A percentile compares a stretch with the other conserved stretches of the same genome.
Evolutionary conservation across 2,888 invertebrate species (phyloP).

Genomic region (Pantelozetes paolii): DNA sequence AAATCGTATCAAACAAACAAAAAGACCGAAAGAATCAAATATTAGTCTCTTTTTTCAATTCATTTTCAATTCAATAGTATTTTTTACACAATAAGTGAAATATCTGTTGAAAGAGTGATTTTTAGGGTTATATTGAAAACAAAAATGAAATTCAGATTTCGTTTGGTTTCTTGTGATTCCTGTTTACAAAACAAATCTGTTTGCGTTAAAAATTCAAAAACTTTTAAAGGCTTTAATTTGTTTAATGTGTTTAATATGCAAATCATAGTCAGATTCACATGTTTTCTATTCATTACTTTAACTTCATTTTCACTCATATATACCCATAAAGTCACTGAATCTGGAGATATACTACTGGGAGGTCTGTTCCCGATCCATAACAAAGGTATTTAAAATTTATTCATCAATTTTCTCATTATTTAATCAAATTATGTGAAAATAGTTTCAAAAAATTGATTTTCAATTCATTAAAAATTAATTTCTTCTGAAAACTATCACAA

Average conservation of each 20-base stretch:
- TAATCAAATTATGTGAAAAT: not conserved
- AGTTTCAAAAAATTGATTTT: no score
- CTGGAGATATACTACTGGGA: constrained; percentile 59
- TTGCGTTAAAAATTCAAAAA: constrained; percentile 8
- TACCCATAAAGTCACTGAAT: constrained; percentile 47
- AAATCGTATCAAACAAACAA: no score
- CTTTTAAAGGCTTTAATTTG: constrained; percentile 16
- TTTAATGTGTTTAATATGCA: constrained; percentile 31
- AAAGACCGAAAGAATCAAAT: no score
- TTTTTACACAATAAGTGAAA: no score
- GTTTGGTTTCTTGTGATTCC: not conserved
- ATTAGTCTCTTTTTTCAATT: constrained; percentile 13
- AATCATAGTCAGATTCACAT: constrained; percentile 31
- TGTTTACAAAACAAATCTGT: constrained; percentile 12
- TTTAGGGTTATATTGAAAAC: no score
- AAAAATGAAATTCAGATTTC: not conserved
- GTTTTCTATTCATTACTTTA: constrained; percentile 29
- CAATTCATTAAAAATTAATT: no score
- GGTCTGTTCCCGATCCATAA: constrained; percentile 61
- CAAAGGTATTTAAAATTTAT: constrained; percentile 49
- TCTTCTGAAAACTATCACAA: no score
- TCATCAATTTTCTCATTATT: not conserved
- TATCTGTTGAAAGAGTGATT: no score
- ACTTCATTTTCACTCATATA: constrained; percentile 17
- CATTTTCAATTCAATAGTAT: not conserved